Evolutionary conservation across 2,888 invertebrate genomes (phyloP).

Genomic region (Ganaspis brasiliensis): DNA sequence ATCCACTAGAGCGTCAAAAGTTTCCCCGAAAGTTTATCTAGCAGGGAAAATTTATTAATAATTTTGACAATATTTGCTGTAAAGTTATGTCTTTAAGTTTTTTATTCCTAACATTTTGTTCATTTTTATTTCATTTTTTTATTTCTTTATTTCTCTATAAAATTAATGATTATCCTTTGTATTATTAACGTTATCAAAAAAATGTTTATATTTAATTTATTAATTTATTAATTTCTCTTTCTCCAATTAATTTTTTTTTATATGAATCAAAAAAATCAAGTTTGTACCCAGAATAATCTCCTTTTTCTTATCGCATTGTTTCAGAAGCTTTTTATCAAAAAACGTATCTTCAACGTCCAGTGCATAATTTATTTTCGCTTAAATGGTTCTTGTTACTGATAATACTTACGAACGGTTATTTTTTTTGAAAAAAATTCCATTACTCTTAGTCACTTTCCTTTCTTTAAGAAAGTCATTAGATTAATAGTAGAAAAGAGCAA

Average conservation of each 20-base stretch:
- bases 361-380: neutral
- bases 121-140: no score
- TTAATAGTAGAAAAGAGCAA: no score
- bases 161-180: no score
- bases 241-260: neutral
- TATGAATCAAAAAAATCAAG: neutral
- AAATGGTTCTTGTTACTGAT: neutral
- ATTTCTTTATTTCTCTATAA: no score
- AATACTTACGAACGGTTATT: neutral
- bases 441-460: no score
- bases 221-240: neutral
- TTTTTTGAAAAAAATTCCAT: no score
- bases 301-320: neutral
- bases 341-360: neutral
- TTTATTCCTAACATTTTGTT: no score
- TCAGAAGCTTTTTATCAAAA: neutral
- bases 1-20: constrained; percentile 37
- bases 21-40: neutral
- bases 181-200: no score
- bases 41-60: neutral
- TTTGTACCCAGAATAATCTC: neutral
- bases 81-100: neutral
- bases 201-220: no score
- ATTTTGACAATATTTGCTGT: neutral
- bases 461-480: no score